Conservation (phyloP, 2,113 vertebrate species). For the Sphaerodactylus townsendi region DNA sequence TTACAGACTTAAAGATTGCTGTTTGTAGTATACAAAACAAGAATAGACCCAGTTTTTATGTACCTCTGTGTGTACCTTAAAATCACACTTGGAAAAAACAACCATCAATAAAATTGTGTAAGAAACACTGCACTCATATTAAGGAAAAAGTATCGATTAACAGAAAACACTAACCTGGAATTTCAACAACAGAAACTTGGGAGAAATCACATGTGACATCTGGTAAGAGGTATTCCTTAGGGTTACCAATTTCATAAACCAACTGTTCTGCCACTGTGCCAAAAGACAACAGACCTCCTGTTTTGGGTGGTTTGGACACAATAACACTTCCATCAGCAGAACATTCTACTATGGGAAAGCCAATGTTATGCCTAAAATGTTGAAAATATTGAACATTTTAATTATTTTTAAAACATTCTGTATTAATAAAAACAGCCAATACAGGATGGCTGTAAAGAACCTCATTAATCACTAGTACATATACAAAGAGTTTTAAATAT, state of each 20-base stretch:
- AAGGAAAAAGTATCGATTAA: neutral
- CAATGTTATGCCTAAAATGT: slow-evolving; percentile 82
- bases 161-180: slow-evolving; percentile 74
- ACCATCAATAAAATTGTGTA: neutral
- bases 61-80: neutral
- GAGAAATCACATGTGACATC: slow-evolving; percentile 90
- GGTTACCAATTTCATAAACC: slow-evolving; percentile 86
- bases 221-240: slow-evolving; percentile 80
- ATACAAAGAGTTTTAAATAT: neutral
- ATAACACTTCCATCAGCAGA: slow-evolving; percentile 80
- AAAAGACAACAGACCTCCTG: slow-evolving; percentile 82
- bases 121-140: neutral
- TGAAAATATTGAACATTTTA: slow-evolving; percentile 32
- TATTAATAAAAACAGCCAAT: neutral
- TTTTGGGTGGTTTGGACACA: slow-evolving; percentile 80
- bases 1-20: too few species aligned
- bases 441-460: neutral
- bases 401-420: neutral
- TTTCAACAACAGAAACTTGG: slow-evolving; percentile 78
- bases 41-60: too few species aligned
- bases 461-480: neutral
- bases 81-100: neutral
- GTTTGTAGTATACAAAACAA: too few species aligned
- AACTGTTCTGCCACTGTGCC: slow-evolving; percentile 86
- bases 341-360: slow-evolving; percentile 85